Percentiles rank a stretch among this genome's conserved stretches.
These are phyloP conservation scores for Macroteleia sp. DNA, from an alignment of 2,888 invertebrate genomes.

Conservation along the genomic window DNA sequence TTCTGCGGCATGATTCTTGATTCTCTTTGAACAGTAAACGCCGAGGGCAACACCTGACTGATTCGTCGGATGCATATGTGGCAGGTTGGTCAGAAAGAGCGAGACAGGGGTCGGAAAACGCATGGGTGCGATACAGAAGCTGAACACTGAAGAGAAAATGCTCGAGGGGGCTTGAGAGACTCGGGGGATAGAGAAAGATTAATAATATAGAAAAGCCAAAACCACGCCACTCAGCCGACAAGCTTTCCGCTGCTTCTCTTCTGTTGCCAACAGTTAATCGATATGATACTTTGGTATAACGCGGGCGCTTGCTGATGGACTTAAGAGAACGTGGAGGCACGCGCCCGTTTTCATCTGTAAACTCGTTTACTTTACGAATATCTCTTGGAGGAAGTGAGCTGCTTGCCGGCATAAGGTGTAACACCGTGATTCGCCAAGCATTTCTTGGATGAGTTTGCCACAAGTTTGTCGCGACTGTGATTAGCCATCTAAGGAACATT, in stretches of 20 bases:
- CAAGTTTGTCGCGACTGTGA: slow-evolving; percentile 11
- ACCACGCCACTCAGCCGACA: slow-evolving; percentile 77
- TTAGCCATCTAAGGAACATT: slow-evolving; percentile 11
- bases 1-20: slow-evolving; percentile 72
- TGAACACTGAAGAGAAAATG: slow-evolving; percentile 46
- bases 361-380: slow-evolving; percentile 19
- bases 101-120: slow-evolving; percentile 8
- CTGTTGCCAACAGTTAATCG: slow-evolving; percentile 84
- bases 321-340: slow-evolving; percentile 56
- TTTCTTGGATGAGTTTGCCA: not conserved
- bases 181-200: slow-evolving; percentile 79
- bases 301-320: slow-evolving; percentile 68
- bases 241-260: slow-evolving; percentile 81
- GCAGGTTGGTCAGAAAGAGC: slow-evolving; percentile 65
- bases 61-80: slow-evolving; percentile 75
- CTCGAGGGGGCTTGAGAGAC: slow-evolving; percentile 61
- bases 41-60: slow-evolving; percentile 81
- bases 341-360: slow-evolving; percentile 29
- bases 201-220: slow-evolving; percentile 83
- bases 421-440: not conserved
- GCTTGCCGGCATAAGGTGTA: not conserved
- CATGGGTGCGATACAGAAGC: slow-evolving; percentile 47
- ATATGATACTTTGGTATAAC: slow-evolving; percentile 82
- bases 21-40: slow-evolving; percentile 77
- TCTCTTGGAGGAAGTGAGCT: slow-evolving; percentile 4